A percentile compares a stretch with the other conserved stretches of the same genome.
phyloP scores from a whole-genome alignment of 2,797 vertebrate genomes.

The Esox lucius region DNA sequence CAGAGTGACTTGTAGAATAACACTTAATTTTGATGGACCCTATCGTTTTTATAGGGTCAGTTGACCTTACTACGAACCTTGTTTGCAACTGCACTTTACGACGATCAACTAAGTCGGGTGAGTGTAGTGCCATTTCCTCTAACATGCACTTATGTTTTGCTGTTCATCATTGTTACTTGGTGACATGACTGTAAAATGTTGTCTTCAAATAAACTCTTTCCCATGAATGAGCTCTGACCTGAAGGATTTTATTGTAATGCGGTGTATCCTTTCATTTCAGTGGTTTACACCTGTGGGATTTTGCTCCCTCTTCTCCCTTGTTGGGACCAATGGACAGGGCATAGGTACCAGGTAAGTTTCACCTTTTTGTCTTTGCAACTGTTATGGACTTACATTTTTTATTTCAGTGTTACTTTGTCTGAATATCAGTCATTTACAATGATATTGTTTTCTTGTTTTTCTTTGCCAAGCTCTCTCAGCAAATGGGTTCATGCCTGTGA shows the following conservation, averaged over 20 bases:
- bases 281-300: slow-evolving; percentile 97
- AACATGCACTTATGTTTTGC: background rate
- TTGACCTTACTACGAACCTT: slow-evolving; percentile 83
- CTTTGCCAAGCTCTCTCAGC: slow-evolving; percentile 84
- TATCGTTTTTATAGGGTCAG: slow-evolving; percentile 79
- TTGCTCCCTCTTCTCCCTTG: slow-evolving; percentile 90
- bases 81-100: slow-evolving; percentile 86
- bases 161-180: background rate
- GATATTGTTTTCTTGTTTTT: slow-evolving; percentile 4
- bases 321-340: slow-evolving; percentile 97
- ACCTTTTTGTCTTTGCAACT: background rate
- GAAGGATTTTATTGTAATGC: background rate
- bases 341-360: slow-evolving; percentile 92
- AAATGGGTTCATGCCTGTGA: slow-evolving; percentile 97
- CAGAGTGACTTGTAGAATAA: background rate
- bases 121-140: slow-evolving; percentile 51
- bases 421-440: background rate
- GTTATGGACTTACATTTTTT: background rate
- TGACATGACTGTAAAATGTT: background rate
- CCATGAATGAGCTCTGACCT: slow-evolving; percentile 1
- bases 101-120: slow-evolving; percentile 87
- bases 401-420: background rate
- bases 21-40: background rate
- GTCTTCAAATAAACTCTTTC: background rate
- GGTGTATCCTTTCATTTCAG: slow-evolving; percentile 60